Evolutionary conservation across 2,797 vertebrate genomes (phyloP).

Genomic region (Bufotes viridis): DNA sequence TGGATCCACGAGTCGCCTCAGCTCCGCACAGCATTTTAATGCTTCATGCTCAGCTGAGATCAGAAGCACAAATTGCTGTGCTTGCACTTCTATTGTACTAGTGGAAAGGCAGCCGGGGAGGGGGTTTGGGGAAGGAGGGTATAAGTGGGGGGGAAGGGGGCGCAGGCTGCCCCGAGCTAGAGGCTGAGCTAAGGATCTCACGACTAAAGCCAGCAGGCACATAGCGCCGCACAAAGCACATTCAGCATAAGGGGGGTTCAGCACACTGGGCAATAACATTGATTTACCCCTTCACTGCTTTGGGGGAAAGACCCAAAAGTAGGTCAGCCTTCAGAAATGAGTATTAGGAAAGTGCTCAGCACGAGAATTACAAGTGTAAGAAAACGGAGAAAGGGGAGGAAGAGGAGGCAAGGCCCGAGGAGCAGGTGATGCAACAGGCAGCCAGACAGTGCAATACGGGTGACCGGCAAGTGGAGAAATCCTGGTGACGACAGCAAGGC

Average conservation of each 20-base stretch:
- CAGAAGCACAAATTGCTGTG: constrained; percentile 54
- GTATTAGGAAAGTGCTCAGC: neutral
- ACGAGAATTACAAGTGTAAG: neutral
- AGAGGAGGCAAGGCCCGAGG: neutral
- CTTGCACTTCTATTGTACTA: constrained; percentile 55
- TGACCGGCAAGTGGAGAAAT: constrained; percentile 2
- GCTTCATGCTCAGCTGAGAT: constrained; percentile 51
- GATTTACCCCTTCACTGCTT: neutral
- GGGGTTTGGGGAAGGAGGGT: neutral
- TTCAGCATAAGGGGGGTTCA: neutral
- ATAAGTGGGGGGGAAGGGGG: neutral
- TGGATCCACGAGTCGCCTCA: constrained; percentile 20
- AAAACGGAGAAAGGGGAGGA: neutral
- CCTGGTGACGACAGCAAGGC: neutral
- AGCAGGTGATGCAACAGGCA: constrained; percentile 24
- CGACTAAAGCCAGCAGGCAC: neutral
- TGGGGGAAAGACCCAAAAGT: neutral
- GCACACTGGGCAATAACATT: neutral
- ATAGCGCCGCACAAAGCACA: neutral
- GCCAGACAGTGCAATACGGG: constrained; percentile 35
- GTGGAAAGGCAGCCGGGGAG: neutral
- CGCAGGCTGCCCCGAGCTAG: neutral
- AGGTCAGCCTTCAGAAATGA: too few relatives aligned
- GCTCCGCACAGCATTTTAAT: constrained; percentile 36
- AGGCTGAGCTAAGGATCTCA: constrained; percentile 27